Evolutionary conservation across 2,888 invertebrate species (phyloP).

Genomic region (Dynastes maya): DNA sequence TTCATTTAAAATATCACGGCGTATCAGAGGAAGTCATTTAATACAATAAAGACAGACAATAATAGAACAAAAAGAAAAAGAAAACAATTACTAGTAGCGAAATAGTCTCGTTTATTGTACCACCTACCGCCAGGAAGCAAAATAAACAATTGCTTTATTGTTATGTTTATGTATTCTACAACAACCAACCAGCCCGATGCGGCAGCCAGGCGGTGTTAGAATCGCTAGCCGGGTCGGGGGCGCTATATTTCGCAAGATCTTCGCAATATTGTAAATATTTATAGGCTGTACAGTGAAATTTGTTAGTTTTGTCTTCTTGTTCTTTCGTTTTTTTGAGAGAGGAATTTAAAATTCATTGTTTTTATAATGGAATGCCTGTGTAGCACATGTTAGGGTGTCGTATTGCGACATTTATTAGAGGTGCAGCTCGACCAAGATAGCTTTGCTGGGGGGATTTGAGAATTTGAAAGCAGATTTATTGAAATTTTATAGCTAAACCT

Average conservation of each 20-base stretch:
- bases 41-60: neutral
- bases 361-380: slow-evolving; percentile 16
- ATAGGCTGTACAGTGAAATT: slow-evolving; percentile 23
- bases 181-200: neutral
- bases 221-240: slow-evolving; percentile 30
- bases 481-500: neutral
- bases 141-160: slow-evolving; percentile 45
- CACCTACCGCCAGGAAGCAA: slow-evolving; percentile 31
- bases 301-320: slow-evolving; percentile 10
- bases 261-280: slow-evolving; percentile 40
- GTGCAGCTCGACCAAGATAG: no score
- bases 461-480: neutral
- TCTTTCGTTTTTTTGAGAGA: neutral
- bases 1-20: neutral
- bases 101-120: slow-evolving; percentile 31
- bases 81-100: slow-evolving; percentile 19
- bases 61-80: slow-evolving; percentile 1
- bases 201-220: slow-evolving; percentile 5
- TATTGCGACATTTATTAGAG: neutral
- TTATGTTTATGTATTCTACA: slow-evolving; percentile 44
- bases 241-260: slow-evolving; percentile 38
- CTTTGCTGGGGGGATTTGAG: no score
- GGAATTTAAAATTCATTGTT: slow-evolving; percentile 25
- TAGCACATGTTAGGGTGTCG: slow-evolving; percentile 7
- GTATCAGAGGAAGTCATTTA: slow-evolving; percentile 1